phyloP scores from a whole-genome alignment of 2,797 vertebrate species.

The Thaleichthys pacificus region DNA sequence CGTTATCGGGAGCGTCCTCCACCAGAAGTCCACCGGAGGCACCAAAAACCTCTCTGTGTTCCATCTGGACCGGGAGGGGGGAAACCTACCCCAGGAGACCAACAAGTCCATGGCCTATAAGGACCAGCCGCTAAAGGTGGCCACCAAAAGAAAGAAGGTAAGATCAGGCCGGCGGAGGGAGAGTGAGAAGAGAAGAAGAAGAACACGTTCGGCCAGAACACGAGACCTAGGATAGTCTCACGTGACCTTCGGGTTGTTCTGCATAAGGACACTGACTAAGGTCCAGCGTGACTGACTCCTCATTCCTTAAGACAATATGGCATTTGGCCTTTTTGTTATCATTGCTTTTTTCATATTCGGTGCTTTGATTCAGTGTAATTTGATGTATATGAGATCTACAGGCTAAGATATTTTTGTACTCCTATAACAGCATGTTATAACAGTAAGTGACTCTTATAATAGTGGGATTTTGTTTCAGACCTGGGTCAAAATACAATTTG shows the following conservation, averaged over 20 bases:
- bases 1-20: constrained; percentile 60
- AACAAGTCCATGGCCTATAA: constrained; percentile 88
- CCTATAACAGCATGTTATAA: constrained; percentile 15
- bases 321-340: constrained; percentile 42
- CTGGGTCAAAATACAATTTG: background rate
- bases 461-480: background rate
- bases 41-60: constrained; percentile 85
- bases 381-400: constrained; percentile 36
- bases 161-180: constrained; percentile 88
- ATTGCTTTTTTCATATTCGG: constrained; percentile 45
- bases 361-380: constrained; percentile 28
- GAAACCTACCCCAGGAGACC: constrained; percentile 90
- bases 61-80: constrained; percentile 75
- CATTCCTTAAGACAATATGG: constrained; percentile 25
- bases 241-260: constrained; percentile 35
- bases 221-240: constrained; percentile 25
- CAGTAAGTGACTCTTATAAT: background rate
- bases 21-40: constrained; percentile 84
- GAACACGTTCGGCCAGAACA: constrained; percentile 69
- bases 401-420: constrained; percentile 23
- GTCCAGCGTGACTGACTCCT: constrained; percentile 33
- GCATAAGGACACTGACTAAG: constrained; percentile 56
- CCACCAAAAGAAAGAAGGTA: constrained; percentile 86
- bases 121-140: constrained; percentile 83
- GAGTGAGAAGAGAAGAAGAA: constrained; percentile 85